These are phyloP conservation scores for Oreotragus oreotragus DNA, from an alignment of 2,113 vertebrate species.

Conservation along the genomic window DNA sequence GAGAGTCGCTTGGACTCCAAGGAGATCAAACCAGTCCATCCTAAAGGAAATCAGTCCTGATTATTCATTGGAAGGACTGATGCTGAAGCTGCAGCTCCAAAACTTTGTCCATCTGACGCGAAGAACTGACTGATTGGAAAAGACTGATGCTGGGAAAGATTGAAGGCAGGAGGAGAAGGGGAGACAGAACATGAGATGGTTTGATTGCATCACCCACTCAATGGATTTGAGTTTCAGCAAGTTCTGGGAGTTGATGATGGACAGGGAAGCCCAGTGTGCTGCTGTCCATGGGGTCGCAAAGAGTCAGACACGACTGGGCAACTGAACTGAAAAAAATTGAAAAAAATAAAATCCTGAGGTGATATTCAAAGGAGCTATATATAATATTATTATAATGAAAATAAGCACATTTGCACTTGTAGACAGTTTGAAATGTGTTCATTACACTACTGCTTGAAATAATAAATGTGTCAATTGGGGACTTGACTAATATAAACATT, in stretches of 20 bases:
- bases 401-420: background rate
- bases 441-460: background rate
- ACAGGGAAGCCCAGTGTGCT: background rate
- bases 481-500: background rate
- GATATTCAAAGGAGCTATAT: background rate
- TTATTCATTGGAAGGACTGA: background rate
- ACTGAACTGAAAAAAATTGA: background rate
- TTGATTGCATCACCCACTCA: background rate
- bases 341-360: background rate
- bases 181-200: background rate
- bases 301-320: background rate
- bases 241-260: background rate
- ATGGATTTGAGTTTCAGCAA: background rate
- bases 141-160: background rate
- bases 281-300: background rate
- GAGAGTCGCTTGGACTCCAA: too few relatives aligned
- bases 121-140: background rate
- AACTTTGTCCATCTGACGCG: fast-evolving
- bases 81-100: background rate
- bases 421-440: background rate
- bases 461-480: background rate
- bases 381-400: background rate
- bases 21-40: background rate
- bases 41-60: background rate
- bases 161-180: background rate